Evolutionary conservation across 2,888 invertebrate genomes (phyloP), one percentile per base, ranked within the genome.

Genomic region (Hecatera dysodea): DNA sequence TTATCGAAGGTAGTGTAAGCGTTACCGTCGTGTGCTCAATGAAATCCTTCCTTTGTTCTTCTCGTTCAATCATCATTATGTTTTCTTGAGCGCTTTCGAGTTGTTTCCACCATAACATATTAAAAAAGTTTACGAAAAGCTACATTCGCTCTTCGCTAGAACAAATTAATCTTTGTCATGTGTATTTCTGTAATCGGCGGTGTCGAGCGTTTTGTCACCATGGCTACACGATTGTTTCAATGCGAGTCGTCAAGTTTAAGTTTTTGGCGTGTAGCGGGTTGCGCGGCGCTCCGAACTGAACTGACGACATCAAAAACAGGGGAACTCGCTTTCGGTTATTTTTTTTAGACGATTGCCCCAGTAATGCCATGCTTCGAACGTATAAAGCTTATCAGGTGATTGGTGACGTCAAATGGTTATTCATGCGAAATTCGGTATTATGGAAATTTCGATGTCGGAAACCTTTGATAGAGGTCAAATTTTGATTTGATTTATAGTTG

Each of bases 41-140:
- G 81, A 92, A 94, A 65, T 93, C 90, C 64, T 89, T 90, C 68
- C 88, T 89, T 81, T 93, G 92, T 86, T 96, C 95, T 84, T 95
- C 95, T 84, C 89, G 90, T 89, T 95, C 92, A 69, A 95, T 86
- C 93, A 94, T 93, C 85, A 94, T 94, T 66, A 92, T 88, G 88
- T 90, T 90, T 68, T 92, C 90, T 80, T 93, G 94, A 65, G 88
- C 88, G 72, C 90, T 90, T 82, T 95, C 93, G 71, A 95, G 88
- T 84, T 96, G 95, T 91, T 94, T 95, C 96, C 96, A 96, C 96
- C 96, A 96, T 94, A 96, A 91, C 96, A 96, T 96, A 88, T 91
- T 95, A 87, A 73, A 80, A 78, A 82, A 81, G 75, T 81, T 86
- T 69, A 77, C 79, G 82, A 84, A 78, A 73, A 85, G 76, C 82